phyloP scores from a whole-genome alignment of 2,113 vertebrate genomes.

The Athene cunicularia region DNA sequence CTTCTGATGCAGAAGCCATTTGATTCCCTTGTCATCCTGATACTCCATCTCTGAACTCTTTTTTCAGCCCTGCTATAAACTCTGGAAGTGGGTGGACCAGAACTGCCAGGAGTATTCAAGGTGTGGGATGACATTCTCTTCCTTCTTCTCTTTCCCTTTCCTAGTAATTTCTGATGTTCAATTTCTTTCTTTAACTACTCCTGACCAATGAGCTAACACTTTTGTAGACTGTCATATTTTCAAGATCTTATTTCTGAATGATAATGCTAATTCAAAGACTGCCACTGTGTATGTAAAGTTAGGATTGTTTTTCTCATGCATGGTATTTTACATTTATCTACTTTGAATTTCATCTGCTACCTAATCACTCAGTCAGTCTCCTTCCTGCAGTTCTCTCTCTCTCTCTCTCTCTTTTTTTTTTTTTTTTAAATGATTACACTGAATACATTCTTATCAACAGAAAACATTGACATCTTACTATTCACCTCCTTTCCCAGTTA shows the following conservation, averaged over 20 bases:
- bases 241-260: not conserved
- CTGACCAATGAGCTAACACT: not conserved
- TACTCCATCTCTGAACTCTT: not conserved
- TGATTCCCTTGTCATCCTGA: not conserved
- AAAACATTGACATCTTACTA: not conserved
- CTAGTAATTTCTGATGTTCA: not conserved
- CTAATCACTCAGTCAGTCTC: slow-evolving; percentile 21
- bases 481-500: not conserved
- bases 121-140: not conserved
- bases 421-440: not conserved
- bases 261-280: slow-evolving; percentile 1
- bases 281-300: not conserved
- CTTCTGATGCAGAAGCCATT: not conserved
- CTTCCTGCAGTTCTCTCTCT: not conserved
- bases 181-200: not conserved
- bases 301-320: slow-evolving; percentile 5
- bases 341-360: slow-evolving; percentile 14
- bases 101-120: not conserved
- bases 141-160: not conserved
- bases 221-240: not conserved
- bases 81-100: not conserved
- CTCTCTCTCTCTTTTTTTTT: not conserved
- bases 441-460: slow-evolving; percentile 4
- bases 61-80: not conserved
- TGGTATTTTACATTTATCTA: not conserved